Base-by-base conservation (phyloP, 1,140 invertebrate genomes). In the Hypothenemus hampei region DNA sequence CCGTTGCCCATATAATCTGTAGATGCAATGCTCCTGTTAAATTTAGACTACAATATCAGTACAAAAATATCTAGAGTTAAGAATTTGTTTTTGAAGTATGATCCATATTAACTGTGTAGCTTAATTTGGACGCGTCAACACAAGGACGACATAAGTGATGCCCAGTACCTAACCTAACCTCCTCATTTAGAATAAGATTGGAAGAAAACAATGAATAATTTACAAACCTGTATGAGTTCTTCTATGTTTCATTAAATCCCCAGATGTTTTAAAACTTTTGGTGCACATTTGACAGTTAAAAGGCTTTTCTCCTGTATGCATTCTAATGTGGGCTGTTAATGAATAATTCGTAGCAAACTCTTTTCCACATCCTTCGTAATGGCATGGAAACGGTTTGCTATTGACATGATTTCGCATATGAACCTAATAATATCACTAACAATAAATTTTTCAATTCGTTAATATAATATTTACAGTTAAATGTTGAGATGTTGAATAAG, bases 261-360 rank as follows among this genome's bases (percentile, higher is more conserved):
- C 64, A 29, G 61, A 61, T 78, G 80, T 69, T 84, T 86, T 7
- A 83, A 67, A 76, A 72, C 4, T 74, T 57, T 76, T 77, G 21
- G 71, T 72, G 55, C 77, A 78, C 3, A 75, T 56, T 3, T 69
- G 70, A 57, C 77, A 79, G 10, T 66, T 69, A 61, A 72, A 75
- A 0, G 76, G 74, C 60, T 72, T 72, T 4, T 74, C 66, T 3
- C 75, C 75, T 19, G 70, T 75, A 59, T 81, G 81, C 11, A 77
- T 75, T 69, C 78, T 75, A 68, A 78, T 73, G 60, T 84, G 81
- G 7, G 77, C 72, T 44, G 75, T 77, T 26, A 82, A 65, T 29
- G 82, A 82, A 62, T 85, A 86, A 23, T 81, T 79, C 19, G 83
- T 85, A 13, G 82, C 77, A 72, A 85, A 86, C 15, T 76, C 78